Evolutionary conservation across 2,797 vertebrate species (phyloP).

Genomic region (Microctenopoma steveboyesi): DNA sequence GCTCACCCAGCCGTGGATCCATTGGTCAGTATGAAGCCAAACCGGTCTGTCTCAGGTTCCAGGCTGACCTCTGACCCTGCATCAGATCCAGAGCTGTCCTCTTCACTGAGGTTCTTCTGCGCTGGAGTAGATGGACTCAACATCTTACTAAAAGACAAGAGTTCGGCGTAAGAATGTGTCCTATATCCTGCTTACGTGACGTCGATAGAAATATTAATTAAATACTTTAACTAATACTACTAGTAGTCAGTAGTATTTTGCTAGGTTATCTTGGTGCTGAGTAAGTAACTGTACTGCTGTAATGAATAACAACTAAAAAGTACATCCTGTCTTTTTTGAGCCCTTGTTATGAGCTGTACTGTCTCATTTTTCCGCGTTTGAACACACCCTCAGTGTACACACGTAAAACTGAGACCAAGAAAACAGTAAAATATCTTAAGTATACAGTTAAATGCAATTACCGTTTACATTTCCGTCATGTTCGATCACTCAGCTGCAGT

Average conservation of each 20-base stretch:
- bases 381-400: background rate
- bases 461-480: conserved; percentile 66
- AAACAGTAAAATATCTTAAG: background rate
- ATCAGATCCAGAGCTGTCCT: conserved; percentile 74
- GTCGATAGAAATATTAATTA: background rate
- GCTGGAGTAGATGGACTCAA: conserved; percentile 53
- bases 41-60: conserved; percentile 83
- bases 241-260: background rate
- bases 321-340: background rate
- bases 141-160: conserved; percentile 66
- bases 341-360: conserved; percentile 1
- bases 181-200: background rate
- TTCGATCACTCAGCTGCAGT: conserved; percentile 31
- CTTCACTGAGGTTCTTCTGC: conserved; percentile 62
- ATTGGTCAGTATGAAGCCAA: conserved; percentile 83
- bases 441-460: conserved; percentile 37
- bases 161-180: conserved; percentile 13
- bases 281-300: background rate
- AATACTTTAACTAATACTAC: background rate
- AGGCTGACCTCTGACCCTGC: conserved; percentile 64
- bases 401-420: background rate
- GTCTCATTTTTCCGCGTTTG: background rate
- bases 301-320: background rate
- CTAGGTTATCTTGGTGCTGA: background rate
- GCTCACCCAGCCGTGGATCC: conserved; percentile 80